Conservation (phyloP, 1,140 invertebrate species). For the Neomicropteryx cornuta region DNA sequence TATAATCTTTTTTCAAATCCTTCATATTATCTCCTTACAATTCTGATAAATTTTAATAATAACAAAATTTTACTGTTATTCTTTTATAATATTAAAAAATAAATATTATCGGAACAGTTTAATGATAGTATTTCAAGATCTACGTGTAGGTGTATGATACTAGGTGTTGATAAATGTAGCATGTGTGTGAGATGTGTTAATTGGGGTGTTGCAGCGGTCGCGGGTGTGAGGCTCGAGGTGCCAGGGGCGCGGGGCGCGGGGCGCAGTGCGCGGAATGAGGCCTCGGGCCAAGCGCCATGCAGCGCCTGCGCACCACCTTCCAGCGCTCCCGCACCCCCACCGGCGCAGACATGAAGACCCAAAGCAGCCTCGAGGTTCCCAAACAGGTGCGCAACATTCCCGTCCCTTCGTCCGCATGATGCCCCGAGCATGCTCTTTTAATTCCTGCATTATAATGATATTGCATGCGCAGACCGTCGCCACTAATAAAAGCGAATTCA, state of each 20-base stretch:
- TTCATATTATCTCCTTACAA: no score
- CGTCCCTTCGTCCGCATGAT: conserved; percentile 7
- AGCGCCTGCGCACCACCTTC: conserved; percentile 73
- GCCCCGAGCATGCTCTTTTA: not conserved
- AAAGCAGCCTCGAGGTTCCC: conserved; percentile 77
- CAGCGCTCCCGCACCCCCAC: conserved; percentile 76
- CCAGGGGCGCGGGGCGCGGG: conserved; percentile 2
- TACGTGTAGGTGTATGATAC: no score
- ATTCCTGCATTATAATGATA: conserved; percentile 1
- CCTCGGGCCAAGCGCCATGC: conserved; percentile 48
- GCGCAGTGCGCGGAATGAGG: conserved; percentile 6
- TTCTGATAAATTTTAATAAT: no score
- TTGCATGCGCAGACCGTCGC: conserved; percentile 7
- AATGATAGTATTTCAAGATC: no score
- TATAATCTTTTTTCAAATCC: no score
- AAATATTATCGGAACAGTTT: no score
- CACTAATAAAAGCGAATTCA: not conserved
- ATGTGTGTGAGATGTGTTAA: no score
- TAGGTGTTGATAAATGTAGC: no score
- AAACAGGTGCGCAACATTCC: conserved; percentile 52
- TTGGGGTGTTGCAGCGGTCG: not conserved
- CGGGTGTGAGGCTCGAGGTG: no score
- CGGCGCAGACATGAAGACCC: conserved; percentile 79
- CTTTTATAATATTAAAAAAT: no score
- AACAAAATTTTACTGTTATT: no score